phyloP scores from a whole-genome alignment of 2,113 vertebrate genomes.

The Pollimyrus isidori region DNA sequence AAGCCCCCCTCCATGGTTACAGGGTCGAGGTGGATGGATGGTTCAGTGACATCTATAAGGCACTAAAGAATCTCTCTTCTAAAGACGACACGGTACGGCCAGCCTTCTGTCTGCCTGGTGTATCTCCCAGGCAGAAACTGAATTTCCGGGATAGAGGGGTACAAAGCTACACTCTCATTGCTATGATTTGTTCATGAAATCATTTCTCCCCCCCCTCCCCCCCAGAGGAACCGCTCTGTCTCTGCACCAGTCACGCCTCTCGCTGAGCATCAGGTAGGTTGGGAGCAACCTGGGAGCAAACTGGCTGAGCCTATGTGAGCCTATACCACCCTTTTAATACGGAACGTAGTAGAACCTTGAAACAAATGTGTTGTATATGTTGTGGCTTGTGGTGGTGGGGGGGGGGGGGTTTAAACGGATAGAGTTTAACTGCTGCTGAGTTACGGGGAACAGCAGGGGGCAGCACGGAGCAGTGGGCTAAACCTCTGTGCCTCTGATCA shows the following conservation, averaged over 20 bases:
- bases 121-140: not conserved
- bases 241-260: not conserved
- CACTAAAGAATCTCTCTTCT: constrained; percentile 31
- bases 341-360: not conserved
- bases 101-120: not conserved
- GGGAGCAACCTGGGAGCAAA: not conserved
- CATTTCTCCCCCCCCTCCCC: not conserved
- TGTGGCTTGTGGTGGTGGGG: no score
- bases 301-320: not conserved
- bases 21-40: constrained; percentile 48
- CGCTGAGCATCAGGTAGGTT: not conserved
- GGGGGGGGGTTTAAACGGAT: not conserved
- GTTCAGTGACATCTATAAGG: constrained; percentile 43
- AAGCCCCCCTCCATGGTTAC: not conserved
- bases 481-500: no score
- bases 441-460: not conserved
- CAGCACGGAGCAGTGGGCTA: no score
- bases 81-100: constrained; percentile 21
- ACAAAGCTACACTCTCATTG: not conserved
- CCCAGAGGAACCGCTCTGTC: not conserved
- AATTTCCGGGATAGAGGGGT: not conserved
- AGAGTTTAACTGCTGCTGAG: not conserved
- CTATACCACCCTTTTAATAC: not conserved
- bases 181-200: not conserved
- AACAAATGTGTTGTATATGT: not conserved